phyloP scores from a whole-genome alignment of 1,140 invertebrate genomes.

The Cyphomyrmex costatus region DNA sequence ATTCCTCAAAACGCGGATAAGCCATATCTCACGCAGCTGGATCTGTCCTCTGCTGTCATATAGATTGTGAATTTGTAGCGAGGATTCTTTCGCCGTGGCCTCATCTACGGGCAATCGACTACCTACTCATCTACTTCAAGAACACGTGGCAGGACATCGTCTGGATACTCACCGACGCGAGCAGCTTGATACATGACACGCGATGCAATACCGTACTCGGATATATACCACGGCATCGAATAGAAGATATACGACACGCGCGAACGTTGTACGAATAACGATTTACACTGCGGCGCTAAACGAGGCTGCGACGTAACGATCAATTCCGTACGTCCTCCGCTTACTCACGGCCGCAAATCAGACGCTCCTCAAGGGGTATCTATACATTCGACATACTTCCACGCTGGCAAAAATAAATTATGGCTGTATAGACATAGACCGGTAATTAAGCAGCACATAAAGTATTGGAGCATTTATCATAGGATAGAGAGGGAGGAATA shows the following conservation, averaged over 20 bases:
- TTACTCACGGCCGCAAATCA: slow-evolving; percentile 41
- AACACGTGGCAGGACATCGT: slow-evolving; percentile 51
- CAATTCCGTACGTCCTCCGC: slow-evolving; percentile 44
- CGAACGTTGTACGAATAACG: slow-evolving; percentile 58
- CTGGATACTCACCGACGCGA: slow-evolving; percentile 33
- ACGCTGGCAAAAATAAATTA: slow-evolving; percentile 48
- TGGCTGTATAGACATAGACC: slow-evolving; percentile 30
- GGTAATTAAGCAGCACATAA: slow-evolving; percentile 51
- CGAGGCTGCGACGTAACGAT: slow-evolving; percentile 51
- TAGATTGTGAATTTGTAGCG: slow-evolving; percentile 59
- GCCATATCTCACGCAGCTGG: slow-evolving; percentile 49
- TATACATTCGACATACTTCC: slow-evolving; percentile 22
- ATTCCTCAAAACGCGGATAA: slow-evolving; percentile 17
- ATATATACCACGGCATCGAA: slow-evolving; percentile 44
- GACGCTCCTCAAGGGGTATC: slow-evolving; percentile 15
- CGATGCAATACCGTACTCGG: slow-evolving; percentile 33
- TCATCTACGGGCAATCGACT: slow-evolving; percentile 37
- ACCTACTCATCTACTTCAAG: slow-evolving; percentile 30
- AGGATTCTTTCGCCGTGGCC: slow-evolving; percentile 56
- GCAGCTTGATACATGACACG: slow-evolving; percentile 55
- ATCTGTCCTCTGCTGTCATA: slow-evolving; percentile 30
- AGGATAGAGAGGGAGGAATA: neutral
- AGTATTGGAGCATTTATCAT: slow-evolving; percentile 43
- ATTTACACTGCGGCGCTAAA: slow-evolving; percentile 54
- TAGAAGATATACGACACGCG: slow-evolving; percentile 57